phyloP scores from a whole-genome alignment of 53 echinoderm and acorn worm species.

The Patiria pectinifera region DNA sequence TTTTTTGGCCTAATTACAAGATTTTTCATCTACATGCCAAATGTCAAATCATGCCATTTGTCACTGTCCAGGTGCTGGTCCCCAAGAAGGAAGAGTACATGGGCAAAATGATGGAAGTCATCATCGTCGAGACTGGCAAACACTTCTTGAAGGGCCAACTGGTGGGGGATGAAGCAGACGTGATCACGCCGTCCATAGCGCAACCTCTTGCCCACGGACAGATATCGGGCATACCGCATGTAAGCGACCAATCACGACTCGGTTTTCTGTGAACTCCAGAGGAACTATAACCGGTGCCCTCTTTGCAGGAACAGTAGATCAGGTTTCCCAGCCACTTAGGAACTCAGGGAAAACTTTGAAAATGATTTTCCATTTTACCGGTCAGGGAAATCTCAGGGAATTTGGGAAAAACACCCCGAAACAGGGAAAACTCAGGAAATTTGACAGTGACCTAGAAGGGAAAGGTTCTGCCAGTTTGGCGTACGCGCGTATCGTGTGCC shows the following conservation, averaged over 20 bases:
- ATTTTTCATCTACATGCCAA: background rate
- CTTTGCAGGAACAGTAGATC: background rate
- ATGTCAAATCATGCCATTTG: background rate
- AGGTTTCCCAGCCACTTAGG: too few relatives aligned
- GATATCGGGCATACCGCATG: constrained; percentile 70
- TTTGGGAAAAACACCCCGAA: too few relatives aligned
- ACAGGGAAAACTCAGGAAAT: too few relatives aligned
- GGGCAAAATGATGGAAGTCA: constrained; percentile 91
- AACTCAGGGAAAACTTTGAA: too few relatives aligned
- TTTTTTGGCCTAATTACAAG: too few relatives aligned
- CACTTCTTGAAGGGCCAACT: constrained; percentile 88
- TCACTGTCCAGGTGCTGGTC: constrained; percentile 79
- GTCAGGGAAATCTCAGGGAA: too few relatives aligned
- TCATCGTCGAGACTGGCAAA: constrained; percentile 89
- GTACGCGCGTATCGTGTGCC: too few relatives aligned
- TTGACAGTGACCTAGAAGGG: too few relatives aligned
- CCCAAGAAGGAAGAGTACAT: constrained; percentile 86
- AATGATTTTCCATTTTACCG: too few relatives aligned
- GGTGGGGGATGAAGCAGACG: constrained; percentile 53
- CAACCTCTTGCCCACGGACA: constrained; percentile 73
- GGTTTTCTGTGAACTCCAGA: background rate
- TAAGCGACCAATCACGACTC: background rate
- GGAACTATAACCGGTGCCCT: background rate
- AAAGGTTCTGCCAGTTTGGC: too few relatives aligned
- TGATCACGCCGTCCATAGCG: constrained; percentile 81